Percentiles rank a stretch among this genome's conserved stretches.
These are phyloP conservation scores for Benthosema pterotum DNA, from an alignment of 2,797 vertebrate genomes.

Conservation along the genomic window DNA sequence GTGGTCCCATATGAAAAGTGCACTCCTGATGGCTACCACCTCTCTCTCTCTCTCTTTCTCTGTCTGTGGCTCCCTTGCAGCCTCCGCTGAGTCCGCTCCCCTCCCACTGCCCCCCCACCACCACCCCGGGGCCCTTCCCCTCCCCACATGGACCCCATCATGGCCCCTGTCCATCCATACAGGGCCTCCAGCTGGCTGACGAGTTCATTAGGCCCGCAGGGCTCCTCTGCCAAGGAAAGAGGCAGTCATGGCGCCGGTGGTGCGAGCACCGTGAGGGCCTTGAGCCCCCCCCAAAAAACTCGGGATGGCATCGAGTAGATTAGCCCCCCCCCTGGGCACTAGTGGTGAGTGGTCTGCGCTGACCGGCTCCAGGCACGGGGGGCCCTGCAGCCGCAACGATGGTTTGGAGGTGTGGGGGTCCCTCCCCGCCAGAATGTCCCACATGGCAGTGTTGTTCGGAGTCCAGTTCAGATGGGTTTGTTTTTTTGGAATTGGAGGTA, in stretches of 20 bases:
- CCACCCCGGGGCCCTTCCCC: conserved; percentile 33
- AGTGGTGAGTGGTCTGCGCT: no score
- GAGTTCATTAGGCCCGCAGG: conserved; percentile 81
- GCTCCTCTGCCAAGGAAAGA: conserved; percentile 78
- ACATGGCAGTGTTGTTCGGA: no score
- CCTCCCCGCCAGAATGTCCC: no score
- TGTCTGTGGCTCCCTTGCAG: no score
- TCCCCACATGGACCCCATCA: no score
- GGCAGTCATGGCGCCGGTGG: conserved; percentile 44
- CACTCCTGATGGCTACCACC: no score
- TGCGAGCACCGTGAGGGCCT: conserved; percentile 61
- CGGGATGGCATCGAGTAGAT: conserved; percentile 65
- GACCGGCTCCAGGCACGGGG: conserved; percentile 63
- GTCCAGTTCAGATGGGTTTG: no score
- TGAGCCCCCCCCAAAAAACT: no score
- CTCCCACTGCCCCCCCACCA: conserved; percentile 33
- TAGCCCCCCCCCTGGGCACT: no score
- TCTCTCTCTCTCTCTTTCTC: conserved; percentile 1
- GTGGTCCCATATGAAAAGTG: no score
- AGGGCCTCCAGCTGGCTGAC: conserved; percentile 83
- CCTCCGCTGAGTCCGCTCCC: no score
- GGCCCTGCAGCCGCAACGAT: neutral
- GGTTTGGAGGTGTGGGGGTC: conserved; percentile 65
- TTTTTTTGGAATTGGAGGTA: no score
- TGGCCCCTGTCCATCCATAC: conserved; percentile 52